Percentiles rank a stretch among this genome's conserved stretches.
Evolutionary conservation across 37 sponge, comb jelly and placozoan genomes (phyloP).

Genomic region (Spongilla lacustris): DNA sequence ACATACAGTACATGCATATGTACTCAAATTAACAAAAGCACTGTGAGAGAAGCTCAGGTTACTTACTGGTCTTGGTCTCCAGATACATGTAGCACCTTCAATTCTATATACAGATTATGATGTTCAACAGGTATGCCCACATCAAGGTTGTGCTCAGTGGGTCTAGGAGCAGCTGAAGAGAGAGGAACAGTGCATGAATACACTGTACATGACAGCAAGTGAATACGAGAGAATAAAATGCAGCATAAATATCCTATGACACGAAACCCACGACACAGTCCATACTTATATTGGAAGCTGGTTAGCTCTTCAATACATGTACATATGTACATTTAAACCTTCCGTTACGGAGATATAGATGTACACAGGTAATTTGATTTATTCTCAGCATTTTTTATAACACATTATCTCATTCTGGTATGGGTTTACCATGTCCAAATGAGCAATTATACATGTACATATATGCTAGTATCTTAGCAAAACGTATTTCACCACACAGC

Average conservation of each 20-base stretch:
- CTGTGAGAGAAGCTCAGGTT: neutral
- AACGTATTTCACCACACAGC: neutral
- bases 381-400: neutral
- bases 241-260: neutral
- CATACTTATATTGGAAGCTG: neutral
- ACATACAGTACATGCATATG: neutral
- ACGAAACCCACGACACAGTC: neutral
- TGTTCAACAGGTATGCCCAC: neutral
- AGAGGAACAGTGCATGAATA: neutral
- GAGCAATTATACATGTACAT: neutral
- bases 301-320: neutral
- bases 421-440: neutral
- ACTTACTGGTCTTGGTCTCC: neutral
- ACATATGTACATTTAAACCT: neutral
- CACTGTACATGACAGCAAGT: neutral
- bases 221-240: neutral
- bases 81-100: neutral
- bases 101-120: neutral
- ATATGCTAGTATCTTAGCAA: neutral
- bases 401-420: neutral
- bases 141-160: neutral
- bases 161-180: constrained; percentile 1
- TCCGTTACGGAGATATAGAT: neutral
- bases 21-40: neutral
- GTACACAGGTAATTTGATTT: neutral